A percentile compares a stretch with the other conserved stretches of the same genome.
phyloP scores from a whole-genome alignment of 1,140 invertebrate genomes.

The Lordiphosa clarofinis region DNA sequence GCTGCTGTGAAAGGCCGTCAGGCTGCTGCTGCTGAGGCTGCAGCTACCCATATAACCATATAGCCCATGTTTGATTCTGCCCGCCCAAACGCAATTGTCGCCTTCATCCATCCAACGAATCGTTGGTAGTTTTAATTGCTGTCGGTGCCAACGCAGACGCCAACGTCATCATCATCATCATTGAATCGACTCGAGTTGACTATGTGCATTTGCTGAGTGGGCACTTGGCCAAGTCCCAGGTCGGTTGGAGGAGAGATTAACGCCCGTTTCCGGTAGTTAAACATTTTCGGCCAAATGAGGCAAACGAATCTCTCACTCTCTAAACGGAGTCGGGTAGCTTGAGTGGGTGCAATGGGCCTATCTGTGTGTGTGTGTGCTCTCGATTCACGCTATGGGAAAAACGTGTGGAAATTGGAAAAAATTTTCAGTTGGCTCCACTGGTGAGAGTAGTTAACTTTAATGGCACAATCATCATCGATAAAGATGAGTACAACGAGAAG shows the following conservation, averaged over 20 bases:
- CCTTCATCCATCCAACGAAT: conserved; percentile 22
- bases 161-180: conserved; percentile 15
- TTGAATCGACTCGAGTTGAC: conserved; percentile 7
- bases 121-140: conserved; percentile 56
- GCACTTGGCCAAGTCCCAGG: conserved; percentile 38
- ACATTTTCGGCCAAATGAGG: conserved; percentile 41
- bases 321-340: conserved; percentile 5
- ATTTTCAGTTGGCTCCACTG: neutral
- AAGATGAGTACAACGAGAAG: conserved; percentile 4
- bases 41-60: conserved; percentile 7
- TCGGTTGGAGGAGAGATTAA: conserved; percentile 47
- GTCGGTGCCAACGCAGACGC: conserved; percentile 22
- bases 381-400: conserved; percentile 7
- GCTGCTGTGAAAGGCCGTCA: conserved; percentile 4
- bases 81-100: conserved; percentile 63
- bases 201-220: conserved; percentile 40
- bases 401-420: conserved; percentile 9
- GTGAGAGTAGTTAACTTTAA: conserved; percentile 12
- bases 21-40: conserved; percentile 13
- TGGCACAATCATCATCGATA: conserved; percentile 8
- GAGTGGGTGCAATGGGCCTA: conserved; percentile 2
- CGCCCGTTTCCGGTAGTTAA: conserved; percentile 66
- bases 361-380: conserved; percentile 3
- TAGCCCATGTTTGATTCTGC: conserved; percentile 17
- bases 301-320: conserved; percentile 20